Evolutionary conservation across 2,888 invertebrate species (phyloP), one percentile per base, ranked within the genome.

Genomic region (Drosophila anceps): DNA sequence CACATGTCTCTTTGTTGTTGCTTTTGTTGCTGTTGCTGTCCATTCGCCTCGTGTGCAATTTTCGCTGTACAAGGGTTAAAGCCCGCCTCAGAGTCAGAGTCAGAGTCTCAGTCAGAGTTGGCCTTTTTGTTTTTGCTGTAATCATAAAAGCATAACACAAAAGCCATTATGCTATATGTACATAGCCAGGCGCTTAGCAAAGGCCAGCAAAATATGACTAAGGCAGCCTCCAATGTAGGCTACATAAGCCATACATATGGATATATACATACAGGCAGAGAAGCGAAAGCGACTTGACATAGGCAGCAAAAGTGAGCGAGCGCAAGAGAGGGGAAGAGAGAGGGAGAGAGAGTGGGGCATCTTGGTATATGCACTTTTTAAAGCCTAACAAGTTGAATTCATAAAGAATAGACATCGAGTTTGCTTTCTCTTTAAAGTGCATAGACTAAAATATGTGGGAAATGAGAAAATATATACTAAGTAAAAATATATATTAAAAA

Each of bases 131-230:
- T 76, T 80, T 81, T 70, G 60, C 73, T 81, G 80, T 78, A 86
- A 88, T 83, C 88, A 88, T 85, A 88, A 85, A 81, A 85, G 81
- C 81, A 88, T 81, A 85, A 86, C 84, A 84, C 84, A 84, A 82
- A 87, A 79, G 83, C 84, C 74, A 84, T 84, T 83, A 81, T 81
- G 79, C 64, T 63, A 65, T 66, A 54, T 73, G 64, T 33, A 27
- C 24, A 9, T 18, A 31, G 54, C 51, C 61, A 59, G 59, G 29
- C 57, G 63, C 39, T 39, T 48, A 60, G 39, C 69, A 60, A 69
- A 69, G 65, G 62, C 50, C 65, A 74, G 44, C 15, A 59, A 70
- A 58, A 79, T 74, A 76, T 60, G 41, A 43, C 75, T 31, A 46
- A 66, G 61, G 43, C 66, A 55, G 62, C 10, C 41, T 66, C 70